Conservation (phyloP, 2,888 invertebrate genomes). For the Oscheius onirici region DNA sequence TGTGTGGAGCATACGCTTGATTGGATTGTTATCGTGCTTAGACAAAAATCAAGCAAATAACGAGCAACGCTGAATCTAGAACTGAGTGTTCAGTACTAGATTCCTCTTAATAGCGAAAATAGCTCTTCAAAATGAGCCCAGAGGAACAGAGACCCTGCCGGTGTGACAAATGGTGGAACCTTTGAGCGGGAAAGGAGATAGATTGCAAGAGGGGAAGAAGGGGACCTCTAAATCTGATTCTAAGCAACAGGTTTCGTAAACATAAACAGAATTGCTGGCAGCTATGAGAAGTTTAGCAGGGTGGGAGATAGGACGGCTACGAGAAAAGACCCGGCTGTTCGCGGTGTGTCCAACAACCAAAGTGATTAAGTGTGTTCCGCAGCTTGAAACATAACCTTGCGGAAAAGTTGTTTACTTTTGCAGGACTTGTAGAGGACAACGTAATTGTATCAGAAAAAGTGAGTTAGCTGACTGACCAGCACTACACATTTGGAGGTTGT, state of each 20-base stretch:
- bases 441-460: too few species aligned
- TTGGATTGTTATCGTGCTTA: slow-evolving; percentile 17
- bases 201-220: background rate
- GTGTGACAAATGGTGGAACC: background rate
- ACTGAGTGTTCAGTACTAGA: too few species aligned
- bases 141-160: background rate
- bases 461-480: too few species aligned
- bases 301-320: background rate
- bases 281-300: slow-evolving; percentile 8
- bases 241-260: slow-evolving; percentile 18
- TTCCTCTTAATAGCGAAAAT: background rate
- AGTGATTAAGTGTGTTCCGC: slow-evolving; percentile 24
- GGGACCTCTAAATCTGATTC: slow-evolving; percentile 2
- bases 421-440: too few species aligned
- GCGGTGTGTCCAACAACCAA: slow-evolving; percentile 10
- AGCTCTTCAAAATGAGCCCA: background rate
- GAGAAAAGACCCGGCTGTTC: slow-evolving; percentile 12
- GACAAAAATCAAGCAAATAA: slow-evolving; percentile 10
- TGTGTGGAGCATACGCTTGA: background rate
- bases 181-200: background rate
- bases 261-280: slow-evolving; percentile 25
- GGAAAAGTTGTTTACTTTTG: slow-evolving; percentile 6
- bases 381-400: slow-evolving; percentile 19
- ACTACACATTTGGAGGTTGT: too few species aligned
- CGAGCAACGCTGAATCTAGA: background rate